Evolutionary conservation across 1,140 invertebrate genomes (phyloP).

Genomic region (Drepana arcuata): DNA sequence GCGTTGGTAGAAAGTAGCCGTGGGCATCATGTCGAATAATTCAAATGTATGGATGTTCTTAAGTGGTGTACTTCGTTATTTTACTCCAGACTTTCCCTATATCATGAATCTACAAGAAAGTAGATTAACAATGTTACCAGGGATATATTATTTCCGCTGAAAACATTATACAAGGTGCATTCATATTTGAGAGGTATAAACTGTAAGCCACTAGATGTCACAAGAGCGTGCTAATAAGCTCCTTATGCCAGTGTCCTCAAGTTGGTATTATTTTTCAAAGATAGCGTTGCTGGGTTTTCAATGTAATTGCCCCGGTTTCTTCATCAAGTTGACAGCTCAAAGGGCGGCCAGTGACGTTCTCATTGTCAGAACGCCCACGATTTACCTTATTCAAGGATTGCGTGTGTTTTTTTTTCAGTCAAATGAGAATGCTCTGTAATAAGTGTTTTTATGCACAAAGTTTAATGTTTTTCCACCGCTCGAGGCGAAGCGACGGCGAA

Average conservation of each 20-base stretch:
- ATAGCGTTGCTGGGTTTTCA: conserved; percentile 64
- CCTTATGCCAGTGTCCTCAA: conserved; percentile 49
- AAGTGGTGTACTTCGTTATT: background rate
- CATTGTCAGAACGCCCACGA: conserved; percentile 62
- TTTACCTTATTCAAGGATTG: conserved; percentile 58
- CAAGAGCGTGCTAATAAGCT: conserved; percentile 58
- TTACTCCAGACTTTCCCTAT: background rate
- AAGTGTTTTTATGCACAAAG: too few relatives aligned
- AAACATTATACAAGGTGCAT: too few relatives aligned
- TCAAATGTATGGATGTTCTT: too few relatives aligned
- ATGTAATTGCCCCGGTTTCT: conserved; percentile 67
- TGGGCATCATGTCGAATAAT: too few relatives aligned
- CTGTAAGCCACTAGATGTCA: conserved; percentile 26
- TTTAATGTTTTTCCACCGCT: too few relatives aligned
- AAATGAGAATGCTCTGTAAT: conserved; percentile 26
- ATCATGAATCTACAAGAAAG: too few relatives aligned
- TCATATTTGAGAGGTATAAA: too few relatives aligned
- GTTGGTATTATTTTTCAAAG: conserved; percentile 58
- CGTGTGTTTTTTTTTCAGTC: conserved; percentile 39
- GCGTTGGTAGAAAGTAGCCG: too few relatives aligned
- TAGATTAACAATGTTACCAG: too few relatives aligned
- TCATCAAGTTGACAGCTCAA: conserved; percentile 64
- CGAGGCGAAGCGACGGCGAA: too few relatives aligned
- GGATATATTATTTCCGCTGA: too few relatives aligned
- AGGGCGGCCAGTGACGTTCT: conserved; percentile 55